Evolutionary conservation across 1,140 invertebrate genomes (phyloP), one percentile per base, ranked within the genome.

Genomic region (Stegodyphus dumicola): DNA sequence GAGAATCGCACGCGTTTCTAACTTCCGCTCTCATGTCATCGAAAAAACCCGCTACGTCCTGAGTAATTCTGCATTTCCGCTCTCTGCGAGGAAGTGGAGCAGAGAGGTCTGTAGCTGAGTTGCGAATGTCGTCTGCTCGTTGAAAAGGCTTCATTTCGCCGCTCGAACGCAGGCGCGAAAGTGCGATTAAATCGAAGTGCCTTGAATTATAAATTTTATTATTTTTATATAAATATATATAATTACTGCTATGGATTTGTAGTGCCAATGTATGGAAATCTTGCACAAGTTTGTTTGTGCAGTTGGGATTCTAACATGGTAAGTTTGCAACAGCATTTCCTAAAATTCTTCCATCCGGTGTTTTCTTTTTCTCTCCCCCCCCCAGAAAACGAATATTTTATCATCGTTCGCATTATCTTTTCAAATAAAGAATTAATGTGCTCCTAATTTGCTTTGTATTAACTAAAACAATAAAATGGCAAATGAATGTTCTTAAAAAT

Each of bases 231-330:
- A 60, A 60, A 60, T 60, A 9, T 60, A 15, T 60, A 15, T 60
- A 2, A 15, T 15, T 10, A 9, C 5, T 15, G 56, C 15, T 9
- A 60, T 60, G 56, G 56, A 60, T 60, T 60, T 60, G 1, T 60
- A 60, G 56, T 10, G 56, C 15, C 56, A 15, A 60, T 60, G 56
- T 5, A 60, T 60, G 56, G 56, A 60, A 60, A 60, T 60, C 9
- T 60, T 2, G 9, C 56, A 15, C 56, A 60, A 2, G 56, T 60
- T 9, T 60, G 56, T 60, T 15, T 60, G 56, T 60, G 56, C 56
- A 60, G 56, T 60, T 60, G 56, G 56, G 56, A 60, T 60, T 60
- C 56, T 60, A 60, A 60, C 56, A 60, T 60, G 56, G 56, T 60
- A 60, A 60, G 56, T 60, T 60, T 60, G 33, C 33, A 33, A 33